Evolutionary conservation across 2,888 invertebrate genomes (phyloP).

Genomic region (Alviniconcha strummeri): DNA sequence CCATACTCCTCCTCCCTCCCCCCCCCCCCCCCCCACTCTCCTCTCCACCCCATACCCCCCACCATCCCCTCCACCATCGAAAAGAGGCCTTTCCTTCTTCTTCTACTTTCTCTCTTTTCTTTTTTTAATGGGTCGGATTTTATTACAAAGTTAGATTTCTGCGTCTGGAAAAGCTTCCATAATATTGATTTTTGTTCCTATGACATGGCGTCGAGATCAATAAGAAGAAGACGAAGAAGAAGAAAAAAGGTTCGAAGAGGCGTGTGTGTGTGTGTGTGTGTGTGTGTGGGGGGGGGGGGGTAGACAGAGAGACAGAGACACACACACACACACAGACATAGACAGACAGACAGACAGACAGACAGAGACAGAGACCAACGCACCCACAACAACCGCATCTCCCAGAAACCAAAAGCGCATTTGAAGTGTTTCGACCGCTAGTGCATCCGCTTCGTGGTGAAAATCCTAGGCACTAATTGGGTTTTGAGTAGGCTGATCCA

Average conservation of each 20-base stretch:
- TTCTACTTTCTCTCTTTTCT: neutral
- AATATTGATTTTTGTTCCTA: too few species aligned
- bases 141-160: too few species aligned
- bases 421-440: too few species aligned
- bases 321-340: neutral
- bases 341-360: slow-evolving; percentile 4
- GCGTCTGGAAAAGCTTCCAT: too few species aligned
- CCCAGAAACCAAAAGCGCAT: too few species aligned
- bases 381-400: too few species aligned
- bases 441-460: too few species aligned
- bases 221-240: neutral
- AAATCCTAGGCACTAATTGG: too few species aligned
- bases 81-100: too few species aligned
- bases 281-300: neutral
- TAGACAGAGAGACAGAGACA: neutral
- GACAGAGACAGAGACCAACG: neutral
- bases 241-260: neutral
- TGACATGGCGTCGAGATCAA: too few species aligned
- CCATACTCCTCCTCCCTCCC: neutral
- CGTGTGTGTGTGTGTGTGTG: neutral
- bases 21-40: neutral
- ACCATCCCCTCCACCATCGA: too few species aligned
- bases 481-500: too few species aligned
- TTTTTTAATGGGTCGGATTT: neutral
- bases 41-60: neutral